Evolutionary conservation across 2,888 invertebrate genomes (phyloP), one percentile per base, ranked within the genome.

Genomic region (Diplolepis rosae): DNA sequence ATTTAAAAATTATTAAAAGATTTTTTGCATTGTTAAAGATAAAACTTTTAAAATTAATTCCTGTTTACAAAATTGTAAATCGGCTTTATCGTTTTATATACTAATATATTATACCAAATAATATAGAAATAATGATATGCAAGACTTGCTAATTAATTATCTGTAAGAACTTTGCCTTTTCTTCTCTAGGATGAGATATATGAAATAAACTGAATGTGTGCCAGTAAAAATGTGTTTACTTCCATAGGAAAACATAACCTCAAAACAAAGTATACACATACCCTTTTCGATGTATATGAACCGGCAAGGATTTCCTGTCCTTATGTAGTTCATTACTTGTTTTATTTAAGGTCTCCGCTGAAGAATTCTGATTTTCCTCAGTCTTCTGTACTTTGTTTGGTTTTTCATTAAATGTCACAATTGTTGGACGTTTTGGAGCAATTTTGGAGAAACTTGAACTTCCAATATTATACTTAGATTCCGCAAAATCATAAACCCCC

Each of bases 241-340:
- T n/a, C n/a, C n/a, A n/a, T n/a, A n/a, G n/a, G n/a, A 7, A 51
- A 51, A 52, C 18, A 28, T 66, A 15, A 39, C 32, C 39, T 54
- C 22, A 22, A 66, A 30, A 67, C 27, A 28, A 27, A 68, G 52
- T 11, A 28, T 28, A 56, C 51, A 74, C 82, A 77, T 79, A 90
- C 90, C 82, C 88, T 76, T 89, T 89, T 24, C 88, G 85, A 24
- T 88, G 87, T 70, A 81, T 87, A 67, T 87, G 89, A 27, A 90
- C 89, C 2, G 90, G 90, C 48, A 90, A 79, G 1, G 86, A 79
- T 75, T 88, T 88, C 50, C 89, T 80, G 68, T 89, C 89, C 54
- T 86, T 85, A 39, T 86, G 86, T 4, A 88, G 66, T 30, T 52
- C 84, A 3, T 75, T 9, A 65, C 69, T 70, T 0, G n/a, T n/a